These are phyloP conservation scores for Nezara viridula DNA, from an alignment of 2,888 invertebrate genomes.

Conservation along the genomic window DNA sequence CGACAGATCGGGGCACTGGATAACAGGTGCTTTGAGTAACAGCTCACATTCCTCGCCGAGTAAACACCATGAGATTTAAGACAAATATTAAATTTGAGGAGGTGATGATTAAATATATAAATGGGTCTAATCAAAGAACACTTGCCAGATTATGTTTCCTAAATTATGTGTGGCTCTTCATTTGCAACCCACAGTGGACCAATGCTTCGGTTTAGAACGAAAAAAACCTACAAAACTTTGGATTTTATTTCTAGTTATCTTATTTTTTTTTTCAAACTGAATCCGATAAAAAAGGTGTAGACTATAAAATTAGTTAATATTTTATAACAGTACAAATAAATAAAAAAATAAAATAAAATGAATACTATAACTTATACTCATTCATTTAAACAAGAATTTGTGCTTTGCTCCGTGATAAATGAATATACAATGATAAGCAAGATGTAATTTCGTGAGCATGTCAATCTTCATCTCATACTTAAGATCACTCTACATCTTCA, in stretches of 20 bases:
- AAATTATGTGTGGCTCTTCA: background rate
- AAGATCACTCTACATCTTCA: background rate
- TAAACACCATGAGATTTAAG: background rate
- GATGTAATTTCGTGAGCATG: background rate
- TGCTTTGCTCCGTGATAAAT: background rate
- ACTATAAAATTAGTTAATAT: too few relatives aligned
- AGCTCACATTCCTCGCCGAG: background rate
- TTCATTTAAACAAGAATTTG: background rate
- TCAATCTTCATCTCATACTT: background rate
- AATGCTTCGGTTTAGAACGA: too few relatives aligned
- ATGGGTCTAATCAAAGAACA: background rate
- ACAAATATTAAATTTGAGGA: constrained; percentile 13
- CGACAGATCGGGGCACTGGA: background rate
- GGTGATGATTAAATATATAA: background rate
- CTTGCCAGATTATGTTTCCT: background rate
- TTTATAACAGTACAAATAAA: too few relatives aligned
- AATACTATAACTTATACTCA: too few relatives aligned
- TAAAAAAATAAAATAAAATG: too few relatives aligned
- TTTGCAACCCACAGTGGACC: too few relatives aligned
- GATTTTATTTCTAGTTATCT: too few relatives aligned
- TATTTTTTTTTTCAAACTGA: too few relatives aligned
- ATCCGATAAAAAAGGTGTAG: too few relatives aligned
- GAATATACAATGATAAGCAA: background rate
- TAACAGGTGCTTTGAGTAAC: constrained; percentile 8
- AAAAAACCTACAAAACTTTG: too few relatives aligned